Evolutionary conservation across 2,888 invertebrate species (phyloP).

Genomic region (Cenopis cana): DNA sequence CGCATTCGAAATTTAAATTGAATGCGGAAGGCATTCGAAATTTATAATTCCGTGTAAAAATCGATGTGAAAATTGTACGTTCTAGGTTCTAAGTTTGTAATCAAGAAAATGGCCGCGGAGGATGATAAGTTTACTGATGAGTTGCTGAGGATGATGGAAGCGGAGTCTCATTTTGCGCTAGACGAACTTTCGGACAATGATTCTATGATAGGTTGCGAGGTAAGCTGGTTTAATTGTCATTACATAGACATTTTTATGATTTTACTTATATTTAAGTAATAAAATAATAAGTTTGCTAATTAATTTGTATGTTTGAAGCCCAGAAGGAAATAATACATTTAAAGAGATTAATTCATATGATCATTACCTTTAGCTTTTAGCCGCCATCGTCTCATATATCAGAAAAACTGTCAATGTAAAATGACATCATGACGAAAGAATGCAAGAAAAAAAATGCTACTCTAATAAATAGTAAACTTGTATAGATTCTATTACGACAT

Average conservation of each 20-base stretch:
- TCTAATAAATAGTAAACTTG: too few species aligned
- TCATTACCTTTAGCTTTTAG: too few species aligned
- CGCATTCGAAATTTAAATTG: conserved; percentile 8
- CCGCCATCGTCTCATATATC: too few species aligned
- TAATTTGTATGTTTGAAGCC: too few species aligned
- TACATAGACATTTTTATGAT: background rate
- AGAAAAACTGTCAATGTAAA: too few species aligned
- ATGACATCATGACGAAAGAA: too few species aligned
- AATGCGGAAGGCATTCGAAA: conserved; percentile 20
- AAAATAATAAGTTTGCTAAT: too few species aligned
- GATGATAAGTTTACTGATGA: conserved; percentile 41
- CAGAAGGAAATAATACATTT: too few species aligned
- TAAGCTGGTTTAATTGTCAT: conserved; percentile 7
- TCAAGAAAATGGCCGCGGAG: conserved; percentile 20
- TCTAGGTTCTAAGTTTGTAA: background rate
- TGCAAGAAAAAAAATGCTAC: too few species aligned
- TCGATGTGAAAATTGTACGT: background rate
- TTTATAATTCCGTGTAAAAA: background rate
- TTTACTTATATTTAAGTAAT: too few species aligned
- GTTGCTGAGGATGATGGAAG: conserved; percentile 39
- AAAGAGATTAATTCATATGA: too few species aligned
- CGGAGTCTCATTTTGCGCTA: conserved; percentile 34
- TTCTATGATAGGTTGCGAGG: conserved; percentile 36
- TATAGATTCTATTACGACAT: too few species aligned
- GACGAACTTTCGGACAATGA: conserved; percentile 34